A percentile compares a stretch with the other conserved stretches of the same genome.
Conservation (phyloP, 1,140 invertebrate genomes). For the Euwallacea similis region DNA sequence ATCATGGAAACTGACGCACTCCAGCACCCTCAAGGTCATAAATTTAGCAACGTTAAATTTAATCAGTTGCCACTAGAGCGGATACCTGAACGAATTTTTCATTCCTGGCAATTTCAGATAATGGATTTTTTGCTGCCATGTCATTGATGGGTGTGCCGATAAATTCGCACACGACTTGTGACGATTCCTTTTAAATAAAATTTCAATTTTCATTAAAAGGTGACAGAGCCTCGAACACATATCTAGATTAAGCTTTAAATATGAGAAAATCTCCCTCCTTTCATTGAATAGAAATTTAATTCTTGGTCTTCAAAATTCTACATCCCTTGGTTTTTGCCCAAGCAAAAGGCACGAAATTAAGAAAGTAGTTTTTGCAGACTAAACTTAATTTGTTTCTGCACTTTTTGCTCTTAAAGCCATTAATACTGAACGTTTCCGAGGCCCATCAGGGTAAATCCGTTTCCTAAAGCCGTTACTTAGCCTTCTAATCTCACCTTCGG, state of each 20-base stretch:
- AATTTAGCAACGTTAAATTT: constrained; percentile 11
- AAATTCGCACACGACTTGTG: not conserved
- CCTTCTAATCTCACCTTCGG: constrained; percentile 22
- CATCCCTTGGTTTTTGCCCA: no score
- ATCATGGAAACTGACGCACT: no score
- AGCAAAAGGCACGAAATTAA: not conserved
- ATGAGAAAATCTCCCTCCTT: no score
- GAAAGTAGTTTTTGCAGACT: not conserved
- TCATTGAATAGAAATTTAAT: no score
- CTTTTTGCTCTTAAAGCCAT: constrained; percentile 2
- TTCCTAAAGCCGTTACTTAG: constrained; percentile 23
- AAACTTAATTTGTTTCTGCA: constrained; percentile 5
- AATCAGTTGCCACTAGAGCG: constrained; percentile 1
- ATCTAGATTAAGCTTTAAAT: no score
- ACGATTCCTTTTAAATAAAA: constrained; percentile 1
- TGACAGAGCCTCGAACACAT: not conserved
- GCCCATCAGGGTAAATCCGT: constrained; percentile 19
- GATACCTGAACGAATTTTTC: constrained; percentile 11
- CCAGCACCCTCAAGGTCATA: not conserved
- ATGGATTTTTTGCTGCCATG: constrained; percentile 12
- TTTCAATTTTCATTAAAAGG: constrained; percentile 14
- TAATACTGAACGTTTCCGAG: constrained; percentile 10
- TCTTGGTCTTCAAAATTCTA: no score
- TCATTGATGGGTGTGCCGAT: constrained; percentile 12
- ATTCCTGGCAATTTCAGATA: constrained; percentile 12